Percentiles rank a stretch among this genome's conserved stretches.
phyloP scores from a whole-genome alignment of 2,113 vertebrate genomes.

The Elephantulus edwardii region DNA sequence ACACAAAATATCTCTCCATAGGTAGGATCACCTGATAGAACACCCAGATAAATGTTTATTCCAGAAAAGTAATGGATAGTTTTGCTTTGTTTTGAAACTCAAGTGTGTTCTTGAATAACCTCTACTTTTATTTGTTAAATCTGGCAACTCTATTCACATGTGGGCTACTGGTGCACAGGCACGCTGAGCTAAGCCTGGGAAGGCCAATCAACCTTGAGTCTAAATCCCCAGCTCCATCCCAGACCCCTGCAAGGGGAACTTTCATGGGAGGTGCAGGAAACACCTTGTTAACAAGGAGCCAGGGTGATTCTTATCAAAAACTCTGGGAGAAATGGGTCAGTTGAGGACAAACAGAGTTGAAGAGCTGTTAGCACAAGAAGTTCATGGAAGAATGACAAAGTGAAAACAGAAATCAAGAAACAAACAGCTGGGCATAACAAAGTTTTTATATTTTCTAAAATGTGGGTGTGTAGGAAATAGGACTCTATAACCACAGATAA shows the following conservation, averaged over 20 bases:
- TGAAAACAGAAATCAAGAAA: slow-evolving; percentile 35
- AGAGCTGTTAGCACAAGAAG: neutral
- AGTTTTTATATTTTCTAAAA: neutral
- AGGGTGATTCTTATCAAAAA: neutral
- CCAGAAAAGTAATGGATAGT: neutral
- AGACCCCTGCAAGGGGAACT: neutral
- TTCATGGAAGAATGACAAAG: neutral
- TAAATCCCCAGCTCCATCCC: neutral
- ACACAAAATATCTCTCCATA: neutral
- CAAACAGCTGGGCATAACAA: neutral
- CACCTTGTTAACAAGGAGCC: neutral
- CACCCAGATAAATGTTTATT: neutral
- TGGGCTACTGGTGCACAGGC: fast-evolving
- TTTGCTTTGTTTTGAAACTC: neutral
- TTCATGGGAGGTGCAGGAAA: neutral
- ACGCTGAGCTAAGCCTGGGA: neutral
- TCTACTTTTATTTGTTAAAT: neutral
- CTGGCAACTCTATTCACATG: neutral
- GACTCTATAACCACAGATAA: neutral
- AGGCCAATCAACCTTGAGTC: neutral
- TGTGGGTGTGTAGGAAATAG: neutral
- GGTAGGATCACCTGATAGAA: neutral
- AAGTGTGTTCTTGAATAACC: neutral
- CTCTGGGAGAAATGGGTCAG: neutral
- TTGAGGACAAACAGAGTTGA: neutral